phyloP scores from a whole-genome alignment of 2,113 vertebrate genomes.

The Hydrochoerus hydrochaeris region DNA sequence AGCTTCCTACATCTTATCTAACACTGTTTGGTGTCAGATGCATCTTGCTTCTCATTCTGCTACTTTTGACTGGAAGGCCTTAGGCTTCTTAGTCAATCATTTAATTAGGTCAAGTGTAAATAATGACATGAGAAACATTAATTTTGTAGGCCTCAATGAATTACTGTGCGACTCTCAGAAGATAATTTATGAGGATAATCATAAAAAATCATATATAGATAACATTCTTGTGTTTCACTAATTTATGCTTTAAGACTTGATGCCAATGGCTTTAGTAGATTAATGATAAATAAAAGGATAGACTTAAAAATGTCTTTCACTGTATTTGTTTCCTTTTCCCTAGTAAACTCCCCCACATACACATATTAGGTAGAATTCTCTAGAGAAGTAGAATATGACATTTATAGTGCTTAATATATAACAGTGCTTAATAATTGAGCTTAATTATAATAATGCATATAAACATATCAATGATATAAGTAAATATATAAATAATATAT shows the following conservation, averaged over 20 bases:
- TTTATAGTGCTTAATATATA: not conserved
- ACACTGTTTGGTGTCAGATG: not conserved
- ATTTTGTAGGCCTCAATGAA: not conserved
- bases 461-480: not conserved
- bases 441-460: not conserved
- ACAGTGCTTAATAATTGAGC: not conserved
- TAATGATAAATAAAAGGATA: not conserved
- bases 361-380: not conserved
- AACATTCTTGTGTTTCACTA: not conserved
- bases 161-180: not conserved
- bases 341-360: not conserved
- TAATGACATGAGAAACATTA: not conserved
- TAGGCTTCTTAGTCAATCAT: not conserved
- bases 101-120: not conserved
- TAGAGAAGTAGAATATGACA: not conserved
- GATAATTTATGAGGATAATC: not conserved
- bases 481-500: not conserved
- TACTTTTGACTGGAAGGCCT: not conserved
- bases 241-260: not conserved
- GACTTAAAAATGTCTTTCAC: not conserved
- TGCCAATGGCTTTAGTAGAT: not conserved
- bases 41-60: not conserved
- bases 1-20: not conserved
- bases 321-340: not conserved
- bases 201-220: not conserved